These are phyloP conservation scores for Oasisia sp. DNA, from an alignment of 2,888 invertebrate genomes.

Conservation along the genomic window DNA sequence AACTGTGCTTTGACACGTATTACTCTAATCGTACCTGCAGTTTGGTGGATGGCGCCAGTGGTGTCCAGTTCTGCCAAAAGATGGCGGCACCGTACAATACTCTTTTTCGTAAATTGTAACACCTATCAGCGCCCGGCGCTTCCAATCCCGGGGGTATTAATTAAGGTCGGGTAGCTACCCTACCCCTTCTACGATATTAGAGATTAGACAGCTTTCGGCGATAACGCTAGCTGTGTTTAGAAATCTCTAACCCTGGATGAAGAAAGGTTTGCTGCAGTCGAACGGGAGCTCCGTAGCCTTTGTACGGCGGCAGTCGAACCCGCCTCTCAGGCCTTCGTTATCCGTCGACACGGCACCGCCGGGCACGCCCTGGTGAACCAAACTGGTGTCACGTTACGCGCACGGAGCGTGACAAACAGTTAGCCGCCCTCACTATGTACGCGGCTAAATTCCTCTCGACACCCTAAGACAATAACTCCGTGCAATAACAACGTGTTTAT, in stretches of 20 bases:
- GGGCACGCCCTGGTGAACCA: background rate
- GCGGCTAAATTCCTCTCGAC: background rate
- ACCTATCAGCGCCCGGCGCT: background rate
- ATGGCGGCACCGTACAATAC: background rate
- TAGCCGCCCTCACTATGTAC: background rate
- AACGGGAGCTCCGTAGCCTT: background rate
- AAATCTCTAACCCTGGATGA: background rate
- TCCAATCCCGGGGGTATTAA: constrained; percentile 17
- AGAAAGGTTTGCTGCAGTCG: background rate
- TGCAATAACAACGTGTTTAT: background rate
- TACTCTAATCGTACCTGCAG: too few relatives aligned
- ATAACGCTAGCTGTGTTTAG: background rate
- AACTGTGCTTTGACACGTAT: too few relatives aligned
- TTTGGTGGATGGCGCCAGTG: background rate
- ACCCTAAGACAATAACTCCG: background rate
- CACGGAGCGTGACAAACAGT: background rate
- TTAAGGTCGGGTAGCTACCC: background rate
- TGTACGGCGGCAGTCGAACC: background rate
- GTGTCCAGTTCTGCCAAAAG: background rate
- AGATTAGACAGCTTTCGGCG: background rate
- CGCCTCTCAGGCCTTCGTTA: background rate
- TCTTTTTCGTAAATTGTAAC: background rate
- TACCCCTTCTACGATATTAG: background rate
- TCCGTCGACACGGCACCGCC: background rate
- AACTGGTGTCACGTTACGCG: background rate